Base-by-base conservation (phyloP, 2,113 vertebrate genomes). In the Nothocercus julius region DNA sequence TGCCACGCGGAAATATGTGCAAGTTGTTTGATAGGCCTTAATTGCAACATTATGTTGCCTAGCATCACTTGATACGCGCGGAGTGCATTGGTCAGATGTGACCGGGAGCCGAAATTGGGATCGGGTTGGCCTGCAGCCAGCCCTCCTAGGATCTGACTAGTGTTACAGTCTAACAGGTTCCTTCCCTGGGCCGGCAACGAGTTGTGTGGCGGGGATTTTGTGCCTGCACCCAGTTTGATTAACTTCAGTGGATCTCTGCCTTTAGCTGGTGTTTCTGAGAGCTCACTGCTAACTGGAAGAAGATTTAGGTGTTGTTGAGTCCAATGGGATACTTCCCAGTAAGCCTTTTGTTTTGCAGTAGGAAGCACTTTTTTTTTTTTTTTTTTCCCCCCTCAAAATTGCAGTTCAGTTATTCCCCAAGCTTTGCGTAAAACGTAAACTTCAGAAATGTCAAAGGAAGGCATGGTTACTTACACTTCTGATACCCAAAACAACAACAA, bases 291-390 rank as follows among this genome's bases (percentile, higher is more conserved):
- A 67, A 14, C 21, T 72, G 51, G 61, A 70, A 6, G 74, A 59
- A 67, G 54, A 27, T 13, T 2, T 6, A 44, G n/a, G 56, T n/a
- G 82, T 11, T 70, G n/a, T 54, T 72, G 32, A 72, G 25, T 56
- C 32, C 58, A 12, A 10, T 38, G 38, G 64, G 47, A 12, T 40
- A 20, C 0, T 0, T 40, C 61, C 6, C 1, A 63, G 1, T 58
- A 62, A 53, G 51, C 42, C 44, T 36, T 78, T 47, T 24, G 6
- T 83, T 79, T 82, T 85, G 59, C 58, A 63, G 75, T 56, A 40
- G 2, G 22, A 42, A 85, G n/a, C 25, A 53, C 2, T 0, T 77
- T 77, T 92, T 85, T 36, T 44, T 47, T 47, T 47, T 9, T 16
- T 16, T 16, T 44, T 45, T 45, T 45, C 44, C 44, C n/a, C n/a